A percentile compares a stretch with the other conserved stretches of the same genome.
These are phyloP conservation scores for Folsomia manolachei DNA, from an alignment of 2,888 invertebrate genomes.

Conservation along the genomic window DNA sequence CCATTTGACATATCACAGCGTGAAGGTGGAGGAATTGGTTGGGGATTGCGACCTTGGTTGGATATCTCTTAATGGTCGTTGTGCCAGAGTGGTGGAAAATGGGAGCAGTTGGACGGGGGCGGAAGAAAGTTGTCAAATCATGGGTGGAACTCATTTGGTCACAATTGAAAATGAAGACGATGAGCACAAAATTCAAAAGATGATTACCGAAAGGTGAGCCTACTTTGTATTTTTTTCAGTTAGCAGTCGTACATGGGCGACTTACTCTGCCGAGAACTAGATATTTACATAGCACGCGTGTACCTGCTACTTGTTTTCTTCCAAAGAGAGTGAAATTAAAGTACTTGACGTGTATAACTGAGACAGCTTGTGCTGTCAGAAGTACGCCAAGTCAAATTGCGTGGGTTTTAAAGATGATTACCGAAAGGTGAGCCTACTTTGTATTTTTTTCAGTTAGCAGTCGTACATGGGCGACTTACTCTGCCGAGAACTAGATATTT, in stretches of 20 bases:
- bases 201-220: conserved; percentile 45
- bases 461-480: too few relatives aligned
- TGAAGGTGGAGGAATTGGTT: conserved; percentile 34
- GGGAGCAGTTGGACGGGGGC: conserved; percentile 38
- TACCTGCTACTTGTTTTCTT: too few relatives aligned
- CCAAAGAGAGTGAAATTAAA: too few relatives aligned
- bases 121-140: conserved; percentile 45
- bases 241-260: too few relatives aligned
- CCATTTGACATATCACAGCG: conserved; percentile 39
- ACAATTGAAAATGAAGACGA: conserved; percentile 41
- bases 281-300: too few relatives aligned
- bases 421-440: conserved; percentile 38
- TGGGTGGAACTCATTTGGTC: conserved; percentile 43
- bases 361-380: too few relatives aligned
- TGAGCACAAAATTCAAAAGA: conserved; percentile 41
- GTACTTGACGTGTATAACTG: too few relatives aligned
- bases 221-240: neutral
- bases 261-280: too few relatives aligned
- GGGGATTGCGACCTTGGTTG: conserved; percentile 48
- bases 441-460: neutral
- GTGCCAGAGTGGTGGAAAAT: conserved; percentile 41
- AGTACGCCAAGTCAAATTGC: too few relatives aligned
- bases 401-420: conserved; percentile 44
- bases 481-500: too few relatives aligned
- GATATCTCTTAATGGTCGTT: conserved; percentile 40